These are phyloP conservation scores for Sciurus vulgaris DNA, from an alignment of 2,797 vertebrate species.

Conservation along the genomic window DNA sequence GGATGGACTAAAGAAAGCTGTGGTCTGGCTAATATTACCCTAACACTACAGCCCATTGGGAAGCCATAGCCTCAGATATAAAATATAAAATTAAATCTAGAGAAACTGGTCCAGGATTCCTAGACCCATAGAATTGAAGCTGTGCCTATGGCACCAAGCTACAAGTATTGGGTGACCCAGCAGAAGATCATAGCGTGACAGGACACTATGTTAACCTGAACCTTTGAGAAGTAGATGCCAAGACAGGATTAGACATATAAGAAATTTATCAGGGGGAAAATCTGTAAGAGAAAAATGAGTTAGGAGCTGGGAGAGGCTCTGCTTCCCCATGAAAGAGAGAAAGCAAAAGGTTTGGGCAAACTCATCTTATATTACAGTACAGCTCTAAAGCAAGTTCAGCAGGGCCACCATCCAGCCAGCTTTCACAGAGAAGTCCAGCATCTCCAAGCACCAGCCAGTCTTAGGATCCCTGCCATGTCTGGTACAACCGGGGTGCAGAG, in stretches of 20 bases:
- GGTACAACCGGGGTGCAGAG: background rate
- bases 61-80: background rate
- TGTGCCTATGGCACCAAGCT: background rate
- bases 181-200: background rate
- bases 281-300: background rate
- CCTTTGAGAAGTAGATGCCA: background rate
- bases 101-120: background rate
- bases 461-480: background rate
- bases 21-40: background rate
- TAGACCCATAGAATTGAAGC: background rate
- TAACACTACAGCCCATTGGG: background rate
- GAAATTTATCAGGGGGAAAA: background rate
- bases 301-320: background rate
- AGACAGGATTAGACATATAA: background rate
- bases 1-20: background rate
- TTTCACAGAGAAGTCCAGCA: background rate
- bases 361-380: background rate
- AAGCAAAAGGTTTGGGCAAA: background rate
- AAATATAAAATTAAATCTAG: conserved; percentile 27
- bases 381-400: background rate
- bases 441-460: background rate
- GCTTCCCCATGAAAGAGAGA: background rate
- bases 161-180: background rate
- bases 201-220: background rate
- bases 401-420: background rate